phyloP scores from a whole-genome alignment of 1,140 invertebrate species.

The Danaus plexippus region DNA sequence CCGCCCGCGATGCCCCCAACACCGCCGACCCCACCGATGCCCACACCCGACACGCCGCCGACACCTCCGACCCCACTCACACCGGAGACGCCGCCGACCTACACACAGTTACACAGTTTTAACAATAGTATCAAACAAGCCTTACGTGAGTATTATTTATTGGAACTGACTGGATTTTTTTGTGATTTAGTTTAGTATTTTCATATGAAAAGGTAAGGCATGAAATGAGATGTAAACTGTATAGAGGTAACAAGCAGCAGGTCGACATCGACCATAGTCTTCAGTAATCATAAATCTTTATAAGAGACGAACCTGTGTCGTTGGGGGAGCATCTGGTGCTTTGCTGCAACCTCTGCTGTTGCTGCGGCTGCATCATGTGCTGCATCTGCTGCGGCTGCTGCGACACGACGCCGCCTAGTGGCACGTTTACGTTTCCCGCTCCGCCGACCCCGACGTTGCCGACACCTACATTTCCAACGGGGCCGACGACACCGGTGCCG shows the following conservation, averaged over 20 bases:
- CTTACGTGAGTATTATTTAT: no score
- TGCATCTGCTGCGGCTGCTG: constrained; percentile 68
- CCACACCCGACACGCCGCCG: constrained; percentile 42
- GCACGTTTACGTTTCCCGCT: constrained; percentile 49
- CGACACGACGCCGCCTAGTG: constrained; percentile 47
- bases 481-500: constrained; percentile 29
- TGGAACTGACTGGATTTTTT: no score
- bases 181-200: no score
- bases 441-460: constrained; percentile 39
- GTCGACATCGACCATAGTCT: no score
- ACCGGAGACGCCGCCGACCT: constrained; percentile 58
- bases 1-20: constrained; percentile 45
- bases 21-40: constrained; percentile 41
- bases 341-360: constrained; percentile 68
- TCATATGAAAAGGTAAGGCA: no score
- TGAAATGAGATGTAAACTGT: no score
- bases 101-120: constrained; percentile 1
- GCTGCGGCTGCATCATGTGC: constrained; percentile 73
- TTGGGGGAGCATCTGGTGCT: constrained; percentile 73
- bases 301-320: constrained; percentile 53
- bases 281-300: constrained; percentile 4
- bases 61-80: constrained; percentile 41
- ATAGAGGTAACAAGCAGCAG: no score
- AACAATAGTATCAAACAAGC: no score
- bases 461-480: constrained; percentile 45